Percentiles rank a stretch among this genome's conserved stretches.
phyloP scores from a whole-genome alignment of 92 coral and sea anemone genomes.

The Plumapathes pennacea region DNA sequence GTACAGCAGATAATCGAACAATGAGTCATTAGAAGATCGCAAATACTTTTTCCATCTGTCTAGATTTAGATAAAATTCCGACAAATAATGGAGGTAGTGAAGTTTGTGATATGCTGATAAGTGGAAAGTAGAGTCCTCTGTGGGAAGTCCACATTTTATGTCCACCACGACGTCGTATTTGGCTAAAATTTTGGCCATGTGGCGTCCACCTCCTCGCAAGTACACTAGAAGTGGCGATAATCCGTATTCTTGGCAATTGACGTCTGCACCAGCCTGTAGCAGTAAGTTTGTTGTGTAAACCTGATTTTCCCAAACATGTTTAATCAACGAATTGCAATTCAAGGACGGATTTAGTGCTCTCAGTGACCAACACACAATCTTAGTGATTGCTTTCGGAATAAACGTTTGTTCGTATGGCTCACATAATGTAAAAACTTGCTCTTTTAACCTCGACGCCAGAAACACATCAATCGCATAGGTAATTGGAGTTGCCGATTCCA shows the following conservation, averaged over 20 bases:
- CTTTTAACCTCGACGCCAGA: background rate
- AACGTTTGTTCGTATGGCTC: background rate
- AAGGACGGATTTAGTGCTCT: background rate
- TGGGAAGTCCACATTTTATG: conserved; percentile 35
- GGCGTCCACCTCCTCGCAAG: conserved; percentile 46
- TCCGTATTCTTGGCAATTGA: conserved; percentile 9
- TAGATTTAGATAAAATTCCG: background rate
- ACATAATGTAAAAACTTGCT: background rate
- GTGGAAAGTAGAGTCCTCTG: conserved; percentile 39
- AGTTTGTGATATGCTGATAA: conserved; percentile 20
- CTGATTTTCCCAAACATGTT: background rate
- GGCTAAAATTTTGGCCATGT: conserved; percentile 44
- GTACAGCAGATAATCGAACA: conserved; percentile 33
- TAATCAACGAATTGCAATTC: background rate
- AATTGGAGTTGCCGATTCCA: background rate
- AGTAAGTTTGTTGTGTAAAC: background rate
- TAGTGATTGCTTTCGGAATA: background rate
- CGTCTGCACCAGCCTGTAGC: conserved; percentile 11
- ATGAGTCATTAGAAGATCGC: background rate
- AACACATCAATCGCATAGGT: background rate
- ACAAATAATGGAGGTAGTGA: background rate
- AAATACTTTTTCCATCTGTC: conserved; percentile 9
- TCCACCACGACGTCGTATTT: conserved; percentile 8
- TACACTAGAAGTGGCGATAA: conserved; percentile 6
- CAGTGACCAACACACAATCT: background rate